Base-by-base conservation (phyloP, 2,888 invertebrate species). In the Danaus chrysippus region DNA sequence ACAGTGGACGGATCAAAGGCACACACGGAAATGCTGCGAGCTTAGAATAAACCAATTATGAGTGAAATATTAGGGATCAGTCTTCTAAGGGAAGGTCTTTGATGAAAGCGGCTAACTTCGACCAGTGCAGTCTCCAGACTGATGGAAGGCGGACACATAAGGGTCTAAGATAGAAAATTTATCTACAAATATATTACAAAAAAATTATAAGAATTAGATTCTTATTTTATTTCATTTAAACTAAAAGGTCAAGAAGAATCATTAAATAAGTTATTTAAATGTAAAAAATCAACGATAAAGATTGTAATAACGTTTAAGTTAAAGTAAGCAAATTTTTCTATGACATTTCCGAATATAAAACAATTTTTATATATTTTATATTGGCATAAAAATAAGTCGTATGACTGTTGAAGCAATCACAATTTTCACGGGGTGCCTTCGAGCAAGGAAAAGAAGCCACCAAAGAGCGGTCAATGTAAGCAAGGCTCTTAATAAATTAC, bases 41-140 rank as follows among this genome's bases (percentile, higher is more conserved):
- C 90, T 89, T 89, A 89, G 91, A 87, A 88, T 91, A 91, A 90
- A 90, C 91, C 91, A 91, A 91, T 91, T 91, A 91, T 89, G 88
- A 89, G 87, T 87, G 90, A 91, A 91, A 91, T 91, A 90, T 91
- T 91, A 89, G 89, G 90, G 90, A 91, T 90, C 89, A 88, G 84
- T 76, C 77, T 79, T 77, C 74, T 74, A 74, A 73, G 77, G 78
- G 80, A 82, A 78, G 81, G 81, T 83, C 88, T 91, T 91, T 91
- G 91, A 90, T 91, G 89, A 86, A 79, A 74, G 76, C 80, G 74
- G 76, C 80, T 78, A 79, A 81, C 68, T 68, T 65, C 59, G 66
- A 49, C 17, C 3, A 59, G 15, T 17, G 54, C 56, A 67, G 66
- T 56, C 66, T 49, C 19, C 15, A 15, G 60, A 64, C 64, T 53